Base-by-base conservation (phyloP, 2,888 invertebrate genomes). In the Lacanobia wlatinum region DNA sequence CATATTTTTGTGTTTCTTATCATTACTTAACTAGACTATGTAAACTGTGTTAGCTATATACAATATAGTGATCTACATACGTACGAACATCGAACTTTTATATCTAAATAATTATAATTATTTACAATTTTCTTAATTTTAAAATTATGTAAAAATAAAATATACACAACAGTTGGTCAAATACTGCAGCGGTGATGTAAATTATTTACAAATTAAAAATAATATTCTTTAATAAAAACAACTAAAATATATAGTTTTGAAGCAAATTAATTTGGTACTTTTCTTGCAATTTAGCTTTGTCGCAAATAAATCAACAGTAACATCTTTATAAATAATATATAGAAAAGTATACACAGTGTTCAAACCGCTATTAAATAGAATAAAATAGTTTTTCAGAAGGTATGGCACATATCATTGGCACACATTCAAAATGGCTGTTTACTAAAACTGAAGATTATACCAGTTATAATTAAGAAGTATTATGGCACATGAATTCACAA, bases 121-220 rank as follows among this genome's bases (percentile, higher is more conserved):
- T 89, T 83, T 89, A 90, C 88, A 90, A 77, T 67, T 76, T 78
- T 65, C 76, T 77, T 78, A 80, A 73, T 10, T 76, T 72, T 83
- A 82, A 67, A 77, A 66, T 75, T 74, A 63, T 67, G 60, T 66
- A 76, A 80, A 88, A 86, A 87, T 56, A 74, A 87, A 87, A 88
- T 91, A 91, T 92, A 90, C 88, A 94, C 92, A 93, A 90, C 89
- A 89, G 86, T 90, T 94, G 92, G 93, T 95, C 94, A 82, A 94
- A 94, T 94, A 95, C 93, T 94, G 94, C 76, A 84, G 87, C 87
- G 92, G 91, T 84, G 88, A 91, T 87, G 76, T 79, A 60, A 52
- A 70, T 77, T 80, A 80, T 80, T 76, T 82, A 80, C 68, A 78
- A 76, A 78, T 73, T 70, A 68, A 78, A 72, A 56, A 61, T 34